Evolutionary conservation across 1,140 invertebrate species (phyloP).

Genomic region (Paraescarpia echinospica): DNA sequence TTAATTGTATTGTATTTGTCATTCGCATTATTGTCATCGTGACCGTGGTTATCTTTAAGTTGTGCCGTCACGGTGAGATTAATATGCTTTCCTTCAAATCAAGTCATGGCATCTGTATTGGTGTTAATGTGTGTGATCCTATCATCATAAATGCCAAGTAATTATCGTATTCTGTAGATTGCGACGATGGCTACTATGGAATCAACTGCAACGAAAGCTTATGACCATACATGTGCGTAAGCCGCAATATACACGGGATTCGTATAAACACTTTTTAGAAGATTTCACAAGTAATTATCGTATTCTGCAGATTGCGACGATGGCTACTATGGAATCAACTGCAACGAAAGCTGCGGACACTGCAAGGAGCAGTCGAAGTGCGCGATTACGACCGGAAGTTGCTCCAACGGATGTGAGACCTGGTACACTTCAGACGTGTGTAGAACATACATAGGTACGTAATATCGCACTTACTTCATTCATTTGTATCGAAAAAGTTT

Average conservation of each 20-base stretch:
- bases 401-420: background rate
- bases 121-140: background rate
- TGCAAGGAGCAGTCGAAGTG: background rate
- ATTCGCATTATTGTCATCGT: slow-evolving; percentile 9
- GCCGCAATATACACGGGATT: too few relatives aligned
- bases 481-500: too few relatives aligned
- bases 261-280: too few relatives aligned
- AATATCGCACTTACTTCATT: background rate
- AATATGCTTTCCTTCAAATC: too few relatives aligned
- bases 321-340: background rate
- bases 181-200: background rate
- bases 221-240: too few relatives aligned
- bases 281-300: too few relatives aligned
- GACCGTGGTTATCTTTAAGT: background rate
- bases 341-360: slow-evolving; percentile 2
- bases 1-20: background rate
- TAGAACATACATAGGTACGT: background rate
- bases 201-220: slow-evolving; percentile 11
- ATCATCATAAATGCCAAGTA: too few relatives aligned
- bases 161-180: background rate
- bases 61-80: background rate
- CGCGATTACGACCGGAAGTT: background rate
- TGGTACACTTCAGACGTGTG: background rate
- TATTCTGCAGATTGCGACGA: background rate
- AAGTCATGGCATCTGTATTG: too few relatives aligned